Evolutionary conservation across 1,140 invertebrate genomes (phyloP).

Genomic region (Panagrolaimus sp.): DNA sequence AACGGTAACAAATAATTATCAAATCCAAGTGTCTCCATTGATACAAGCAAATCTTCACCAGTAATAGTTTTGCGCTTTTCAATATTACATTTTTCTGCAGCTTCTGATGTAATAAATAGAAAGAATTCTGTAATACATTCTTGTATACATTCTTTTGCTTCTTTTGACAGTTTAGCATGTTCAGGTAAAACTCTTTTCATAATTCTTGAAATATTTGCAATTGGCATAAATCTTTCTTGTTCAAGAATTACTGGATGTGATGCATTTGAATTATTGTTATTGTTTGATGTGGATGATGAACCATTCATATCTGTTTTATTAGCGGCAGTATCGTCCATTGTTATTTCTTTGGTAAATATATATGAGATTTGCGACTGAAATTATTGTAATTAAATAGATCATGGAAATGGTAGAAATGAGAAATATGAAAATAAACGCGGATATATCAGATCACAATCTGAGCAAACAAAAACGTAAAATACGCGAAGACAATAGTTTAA

Average conservation of each 20-base stretch:
- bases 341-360: no score
- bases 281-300: background rate
- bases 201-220: slow-evolving; percentile 89
- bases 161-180: slow-evolving; percentile 93
- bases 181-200: slow-evolving; percentile 97
- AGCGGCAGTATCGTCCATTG: no score
- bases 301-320: no score
- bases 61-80: slow-evolving; percentile 99
- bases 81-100: slow-evolving; percentile 45
- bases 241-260: slow-evolving; percentile 38
- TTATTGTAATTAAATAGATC: no score
- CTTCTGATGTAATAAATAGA: slow-evolving; percentile 94
- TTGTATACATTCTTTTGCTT: slow-evolving; percentile 96
- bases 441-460: no score
- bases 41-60: slow-evolving; percentile 78
- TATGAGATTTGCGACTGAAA: no score
- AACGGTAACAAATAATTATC: slow-evolving; percentile 77
- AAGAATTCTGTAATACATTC: slow-evolving; percentile 99
- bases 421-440: no score
- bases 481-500: no score
- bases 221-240: slow-evolving; percentile 55
- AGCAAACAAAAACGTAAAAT: no score
- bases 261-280: background rate
- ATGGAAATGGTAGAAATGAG: no score
- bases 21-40: slow-evolving; percentile 91